Conservation (phyloP, 2,888 invertebrate species). For the Nipponacmea schrenckii region DNA sequence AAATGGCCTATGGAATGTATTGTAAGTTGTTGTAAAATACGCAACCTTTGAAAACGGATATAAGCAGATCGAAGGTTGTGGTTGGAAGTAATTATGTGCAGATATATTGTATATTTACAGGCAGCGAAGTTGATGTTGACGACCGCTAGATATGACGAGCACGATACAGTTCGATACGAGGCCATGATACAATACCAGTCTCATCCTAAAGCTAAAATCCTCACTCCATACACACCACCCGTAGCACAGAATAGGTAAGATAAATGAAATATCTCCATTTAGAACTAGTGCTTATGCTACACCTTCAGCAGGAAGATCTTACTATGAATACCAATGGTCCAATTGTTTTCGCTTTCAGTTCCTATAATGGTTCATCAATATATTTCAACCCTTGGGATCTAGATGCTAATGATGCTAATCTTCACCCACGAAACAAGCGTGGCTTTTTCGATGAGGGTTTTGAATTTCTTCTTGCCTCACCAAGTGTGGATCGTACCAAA, state of each 20-base stretch:
- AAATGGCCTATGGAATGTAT: too few relatives aligned
- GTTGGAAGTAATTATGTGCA: too few relatives aligned
- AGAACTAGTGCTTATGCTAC: too few relatives aligned
- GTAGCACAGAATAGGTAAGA: neutral
- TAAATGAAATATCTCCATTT: neutral
- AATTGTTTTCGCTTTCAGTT: too few relatives aligned
- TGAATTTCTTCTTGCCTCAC: slow-evolving; percentile 38
- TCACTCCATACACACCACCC: neutral
- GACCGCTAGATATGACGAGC: slow-evolving; percentile 41
- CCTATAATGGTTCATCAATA: neutral
- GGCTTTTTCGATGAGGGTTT: slow-evolving; percentile 10
- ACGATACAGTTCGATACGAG: slow-evolving; percentile 48
- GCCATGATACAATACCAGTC: slow-evolving; percentile 39
- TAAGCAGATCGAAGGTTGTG: too few relatives aligned
- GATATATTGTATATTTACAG: slow-evolving; percentile 28
- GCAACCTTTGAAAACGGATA: too few relatives aligned
- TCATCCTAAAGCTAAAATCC: slow-evolving; percentile 35
- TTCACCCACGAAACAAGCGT: slow-evolving; percentile 17
- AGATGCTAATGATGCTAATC: neutral
- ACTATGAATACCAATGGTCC: too few relatives aligned
- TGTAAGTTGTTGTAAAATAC: too few relatives aligned
- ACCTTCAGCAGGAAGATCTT: too few relatives aligned
- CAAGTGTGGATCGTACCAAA: slow-evolving; percentile 47
- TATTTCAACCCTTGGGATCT: slow-evolving; percentile 6
- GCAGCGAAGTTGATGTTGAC: slow-evolving; percentile 40